Percentiles rank a stretch among this genome's conserved stretches.
Conservation (phyloP, 2,888 invertebrate species). For the Boloria selene region DNA sequence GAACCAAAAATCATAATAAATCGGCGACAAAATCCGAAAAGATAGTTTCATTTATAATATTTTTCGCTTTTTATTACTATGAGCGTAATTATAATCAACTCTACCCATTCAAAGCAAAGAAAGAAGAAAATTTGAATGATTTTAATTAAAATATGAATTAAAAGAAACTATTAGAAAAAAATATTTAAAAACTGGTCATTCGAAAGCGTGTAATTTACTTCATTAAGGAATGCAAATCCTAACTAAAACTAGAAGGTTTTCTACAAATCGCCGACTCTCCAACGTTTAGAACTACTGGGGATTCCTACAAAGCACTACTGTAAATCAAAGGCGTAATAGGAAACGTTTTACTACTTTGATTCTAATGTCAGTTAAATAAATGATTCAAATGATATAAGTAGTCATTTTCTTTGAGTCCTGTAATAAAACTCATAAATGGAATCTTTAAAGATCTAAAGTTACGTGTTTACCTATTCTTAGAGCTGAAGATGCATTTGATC, state of each 20-base stretch:
- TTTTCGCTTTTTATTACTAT: no score
- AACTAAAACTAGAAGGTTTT: not conserved
- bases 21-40: no score
- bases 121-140: no score
- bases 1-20: no score
- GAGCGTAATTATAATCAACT: no score
- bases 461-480: not conserved
- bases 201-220: not conserved
- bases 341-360: not conserved
- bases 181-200: not conserved
- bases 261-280: not conserved
- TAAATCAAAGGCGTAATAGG: slow-evolving; percentile 15
- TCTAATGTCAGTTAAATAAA: slow-evolving; percentile 7
- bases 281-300: not conserved
- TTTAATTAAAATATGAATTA: no score
- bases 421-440: not conserved
- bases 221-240: not conserved
- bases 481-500: not conserved
- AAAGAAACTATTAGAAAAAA: not conserved
- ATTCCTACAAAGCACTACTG: not conserved
- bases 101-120: no score
- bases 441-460: not conserved
- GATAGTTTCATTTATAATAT: no score
- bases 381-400: not conserved
- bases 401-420: not conserved